Conservation (phyloP, 2,797 vertebrate species). For the Callimico goeldii region DNA sequence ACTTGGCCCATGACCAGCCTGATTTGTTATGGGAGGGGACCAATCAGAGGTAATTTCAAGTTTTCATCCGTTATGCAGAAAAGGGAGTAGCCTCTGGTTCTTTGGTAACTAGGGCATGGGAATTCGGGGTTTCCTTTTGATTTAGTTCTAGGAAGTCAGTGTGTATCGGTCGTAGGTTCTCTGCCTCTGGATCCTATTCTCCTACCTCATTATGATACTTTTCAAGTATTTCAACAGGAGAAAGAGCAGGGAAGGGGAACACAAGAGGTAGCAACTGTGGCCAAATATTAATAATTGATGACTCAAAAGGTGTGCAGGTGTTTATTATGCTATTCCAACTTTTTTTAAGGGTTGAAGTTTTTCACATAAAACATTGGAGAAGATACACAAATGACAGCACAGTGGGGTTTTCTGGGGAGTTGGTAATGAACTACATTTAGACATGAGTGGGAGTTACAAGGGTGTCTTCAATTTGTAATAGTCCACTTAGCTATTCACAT, state of each 20-base stretch:
- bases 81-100: not conserved
- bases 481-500: not conserved
- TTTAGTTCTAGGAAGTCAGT: not conserved
- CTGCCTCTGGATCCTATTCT: not conserved
- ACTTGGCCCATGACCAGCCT: not conserved
- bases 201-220: not conserved
- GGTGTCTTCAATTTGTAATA: not conserved
- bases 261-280: not conserved
- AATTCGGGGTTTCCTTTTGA: not conserved
- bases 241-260: rapidly evolving
- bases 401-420: not conserved
- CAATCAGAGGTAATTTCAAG: not conserved
- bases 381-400: not conserved
- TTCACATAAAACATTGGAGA: not conserved
- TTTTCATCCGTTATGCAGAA: not conserved
- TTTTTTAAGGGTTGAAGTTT: not conserved
- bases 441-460: not conserved
- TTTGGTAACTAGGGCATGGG: not conserved
- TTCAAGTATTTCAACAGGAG: not conserved
- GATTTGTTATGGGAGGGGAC: not conserved
- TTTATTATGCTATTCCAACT: not conserved
- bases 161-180: not conserved
- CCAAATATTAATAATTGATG: not conserved
- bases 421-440: not conserved
- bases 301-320: not conserved